Conservation (phyloP, 2,113 vertebrate species). For the Hippolais icterina region DNA sequence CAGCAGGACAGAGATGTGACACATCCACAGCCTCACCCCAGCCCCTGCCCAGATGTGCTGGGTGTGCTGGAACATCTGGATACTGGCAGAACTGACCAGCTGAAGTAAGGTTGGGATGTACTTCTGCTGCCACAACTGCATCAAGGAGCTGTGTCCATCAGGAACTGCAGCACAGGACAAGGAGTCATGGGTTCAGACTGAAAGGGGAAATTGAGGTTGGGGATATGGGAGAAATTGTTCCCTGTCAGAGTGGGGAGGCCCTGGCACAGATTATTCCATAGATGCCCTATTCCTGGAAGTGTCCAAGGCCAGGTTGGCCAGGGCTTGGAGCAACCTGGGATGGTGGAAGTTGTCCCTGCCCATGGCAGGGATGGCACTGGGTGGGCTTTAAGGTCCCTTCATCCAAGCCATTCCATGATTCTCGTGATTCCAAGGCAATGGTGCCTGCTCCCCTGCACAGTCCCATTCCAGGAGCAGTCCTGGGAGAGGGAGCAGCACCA, state of each 20-base stretch:
- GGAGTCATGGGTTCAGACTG: background rate
- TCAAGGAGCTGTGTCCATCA: background rate
- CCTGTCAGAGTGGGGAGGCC: background rate
- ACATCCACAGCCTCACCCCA: background rate
- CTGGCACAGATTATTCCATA: background rate
- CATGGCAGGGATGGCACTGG: background rate
- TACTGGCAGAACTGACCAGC: fast-evolving
- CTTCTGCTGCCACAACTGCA: background rate
- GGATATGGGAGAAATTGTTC: background rate
- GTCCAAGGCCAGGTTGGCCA: fast-evolving
- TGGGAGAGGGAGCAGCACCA: background rate
- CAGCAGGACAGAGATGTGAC: background rate
- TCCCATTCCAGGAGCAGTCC: background rate
- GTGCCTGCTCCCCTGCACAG: background rate
- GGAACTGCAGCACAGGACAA: background rate
- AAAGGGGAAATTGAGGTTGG: background rate
- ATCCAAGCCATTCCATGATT: background rate
- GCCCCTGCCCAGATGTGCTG: background rate
- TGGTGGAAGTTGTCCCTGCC: fast-evolving
- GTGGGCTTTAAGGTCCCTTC: background rate
- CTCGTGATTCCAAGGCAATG: background rate
- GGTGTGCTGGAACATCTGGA: background rate
- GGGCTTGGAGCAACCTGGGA: background rate
- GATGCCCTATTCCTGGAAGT: background rate
- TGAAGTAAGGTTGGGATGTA: background rate